phyloP scores from a whole-genome alignment of 2,113 vertebrate genomes.

The Equus quagga region DNA sequence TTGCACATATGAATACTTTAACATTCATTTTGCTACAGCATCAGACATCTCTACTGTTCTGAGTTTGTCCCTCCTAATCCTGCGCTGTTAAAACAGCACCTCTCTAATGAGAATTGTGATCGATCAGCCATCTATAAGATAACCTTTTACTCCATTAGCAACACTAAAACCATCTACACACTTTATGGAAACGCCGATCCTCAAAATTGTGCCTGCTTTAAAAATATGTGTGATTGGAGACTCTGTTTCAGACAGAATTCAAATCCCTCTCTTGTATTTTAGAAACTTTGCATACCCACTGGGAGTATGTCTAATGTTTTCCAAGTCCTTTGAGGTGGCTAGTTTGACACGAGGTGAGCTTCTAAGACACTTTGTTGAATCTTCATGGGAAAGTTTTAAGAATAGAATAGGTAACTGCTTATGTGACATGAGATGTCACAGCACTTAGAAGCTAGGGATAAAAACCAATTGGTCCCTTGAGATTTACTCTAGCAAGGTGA shows the following conservation, averaged over 20 bases:
- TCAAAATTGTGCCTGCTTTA: neutral
- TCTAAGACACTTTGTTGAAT: slow-evolving; percentile 20
- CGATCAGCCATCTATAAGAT: neutral
- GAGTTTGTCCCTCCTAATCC: slow-evolving; percentile 18
- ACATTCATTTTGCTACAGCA: neutral
- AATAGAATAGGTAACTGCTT: slow-evolving; percentile 9
- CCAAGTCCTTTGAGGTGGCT: slow-evolving; percentile 36
- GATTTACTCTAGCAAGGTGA: neutral
- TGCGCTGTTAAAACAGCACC: neutral
- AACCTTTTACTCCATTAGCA: neutral
- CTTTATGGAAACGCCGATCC: neutral
- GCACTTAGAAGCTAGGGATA: neutral
- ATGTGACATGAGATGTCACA: neutral
- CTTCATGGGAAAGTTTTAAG: slow-evolving; percentile 56
- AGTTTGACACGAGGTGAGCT: slow-evolving; percentile 40
- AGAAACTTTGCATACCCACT: neutral
- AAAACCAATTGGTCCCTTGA: neutral
- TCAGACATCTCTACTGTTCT: neutral
- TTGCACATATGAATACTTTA: neutral
- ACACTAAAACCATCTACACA: neutral
- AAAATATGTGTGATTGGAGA: neutral
- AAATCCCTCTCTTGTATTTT: slow-evolving; percentile 8
- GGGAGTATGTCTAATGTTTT: slow-evolving; percentile 5
- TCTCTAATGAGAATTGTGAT: neutral
- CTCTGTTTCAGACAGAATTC: neutral